Conservation (phyloP, 1,140 invertebrate genomes). For the Lasioglossum albipes region DNA sequence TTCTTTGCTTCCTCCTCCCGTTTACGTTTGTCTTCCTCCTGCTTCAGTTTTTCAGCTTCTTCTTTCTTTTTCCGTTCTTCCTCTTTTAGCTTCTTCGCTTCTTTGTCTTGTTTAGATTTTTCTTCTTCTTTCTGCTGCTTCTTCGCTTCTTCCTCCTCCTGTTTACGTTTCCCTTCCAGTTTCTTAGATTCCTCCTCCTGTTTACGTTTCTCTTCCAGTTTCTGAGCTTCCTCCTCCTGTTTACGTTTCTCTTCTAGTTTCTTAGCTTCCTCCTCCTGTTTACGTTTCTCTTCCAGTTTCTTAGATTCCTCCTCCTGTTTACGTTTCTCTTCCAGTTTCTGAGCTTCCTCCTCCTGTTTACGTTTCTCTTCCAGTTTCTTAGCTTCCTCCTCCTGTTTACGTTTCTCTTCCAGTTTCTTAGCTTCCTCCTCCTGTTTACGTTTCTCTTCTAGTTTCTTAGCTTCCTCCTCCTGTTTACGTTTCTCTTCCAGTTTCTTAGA, state of each 20-base stretch:
- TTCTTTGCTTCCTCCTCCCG: slow-evolving; percentile 6
- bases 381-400: background rate
- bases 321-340: background rate
- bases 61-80: background rate
- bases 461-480: slow-evolving; percentile 37
- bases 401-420: slow-evolving; percentile 33
- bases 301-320: slow-evolving; percentile 5
- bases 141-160: slow-evolving; percentile 19
- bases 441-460: background rate
- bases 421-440: background rate
- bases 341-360: slow-evolving; percentile 29
- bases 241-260: slow-evolving; percentile 32
- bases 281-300: background rate
- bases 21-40: slow-evolving; percentile 7
- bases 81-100: background rate
- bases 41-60: slow-evolving; percentile 25
- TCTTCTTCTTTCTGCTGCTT: slow-evolving; percentile 18
- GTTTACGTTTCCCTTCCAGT: slow-evolving; percentile 20
- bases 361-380: slow-evolving; percentile 34
- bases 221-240: slow-evolving; percentile 33
- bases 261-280: slow-evolving; percentile 1
- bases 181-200: background rate
- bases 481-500: slow-evolving; percentile 27
- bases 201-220: background rate
- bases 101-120: slow-evolving; percentile 40